These are phyloP conservation scores for Nomada goodeniana DNA, from an alignment of 2,888 invertebrate species.

Conservation along the genomic window DNA sequence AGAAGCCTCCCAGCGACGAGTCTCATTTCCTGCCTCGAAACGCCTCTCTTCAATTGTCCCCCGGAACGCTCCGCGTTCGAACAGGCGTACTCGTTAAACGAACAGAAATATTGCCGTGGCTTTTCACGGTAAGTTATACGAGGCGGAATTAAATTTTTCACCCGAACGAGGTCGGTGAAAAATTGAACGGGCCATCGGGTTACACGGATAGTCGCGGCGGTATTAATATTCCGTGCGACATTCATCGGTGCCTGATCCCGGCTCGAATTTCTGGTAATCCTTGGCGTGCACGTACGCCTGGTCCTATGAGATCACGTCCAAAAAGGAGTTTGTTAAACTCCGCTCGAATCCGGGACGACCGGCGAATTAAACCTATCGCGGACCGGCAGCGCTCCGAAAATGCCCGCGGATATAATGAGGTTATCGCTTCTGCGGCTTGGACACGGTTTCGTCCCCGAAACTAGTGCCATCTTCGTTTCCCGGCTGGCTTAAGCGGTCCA, in stretches of 20 bases:
- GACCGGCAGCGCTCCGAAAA: constrained; percentile 28
- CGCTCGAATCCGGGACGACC: constrained; percentile 12
- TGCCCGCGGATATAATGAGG: constrained; percentile 35
- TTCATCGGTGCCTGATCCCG: constrained; percentile 48
- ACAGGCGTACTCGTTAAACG: background rate
- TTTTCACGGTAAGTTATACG: background rate
- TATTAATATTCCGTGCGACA: constrained; percentile 61
- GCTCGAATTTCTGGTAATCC: constrained; percentile 51
- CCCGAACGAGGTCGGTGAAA: background rate
- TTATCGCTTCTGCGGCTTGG: constrained; percentile 35
- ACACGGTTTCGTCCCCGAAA: background rate
- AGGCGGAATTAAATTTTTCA: constrained; percentile 17
- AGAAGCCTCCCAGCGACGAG: constrained; percentile 14
- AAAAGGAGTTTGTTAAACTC: constrained; percentile 63
- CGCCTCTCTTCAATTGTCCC: constrained; percentile 16
- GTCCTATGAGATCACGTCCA: constrained; percentile 58
- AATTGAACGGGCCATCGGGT: background rate
- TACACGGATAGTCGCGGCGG: background rate
- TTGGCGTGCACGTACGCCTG: constrained; percentile 45
- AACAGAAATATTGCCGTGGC: constrained; percentile 20
- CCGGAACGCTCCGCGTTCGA: background rate
- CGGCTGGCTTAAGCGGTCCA: background rate
- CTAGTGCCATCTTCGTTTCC: background rate
- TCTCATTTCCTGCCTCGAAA: constrained; percentile 32
- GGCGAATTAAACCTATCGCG: constrained; percentile 51